These are phyloP conservation scores for Dromiciops gliroides DNA, from an alignment of 2,113 vertebrate species.

Conservation along the genomic window DNA sequence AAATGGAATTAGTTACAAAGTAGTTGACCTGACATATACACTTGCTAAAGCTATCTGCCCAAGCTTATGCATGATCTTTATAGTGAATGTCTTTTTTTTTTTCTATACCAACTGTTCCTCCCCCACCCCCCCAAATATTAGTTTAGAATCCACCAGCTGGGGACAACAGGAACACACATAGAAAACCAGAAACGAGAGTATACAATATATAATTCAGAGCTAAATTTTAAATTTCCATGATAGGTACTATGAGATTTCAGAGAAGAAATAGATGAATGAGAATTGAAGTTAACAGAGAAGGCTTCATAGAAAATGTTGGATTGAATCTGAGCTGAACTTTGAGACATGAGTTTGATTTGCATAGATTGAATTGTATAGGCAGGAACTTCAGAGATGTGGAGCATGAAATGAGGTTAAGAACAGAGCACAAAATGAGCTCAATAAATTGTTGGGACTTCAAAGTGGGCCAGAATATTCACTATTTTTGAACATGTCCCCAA, in stretches of 20 bases:
- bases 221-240: not conserved
- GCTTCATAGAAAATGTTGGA: not conserved
- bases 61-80: not conserved
- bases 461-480: not conserved
- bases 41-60: not conserved
- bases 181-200: not conserved
- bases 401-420: not conserved
- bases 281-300: not conserved
- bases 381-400: not conserved
- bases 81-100: not conserved
- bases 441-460: not conserved
- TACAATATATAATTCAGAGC: not conserved
- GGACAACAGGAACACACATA: not conserved
- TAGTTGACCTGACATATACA: not conserved
- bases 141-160: not conserved
- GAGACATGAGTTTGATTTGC: not conserved
- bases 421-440: not conserved
- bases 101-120: no score
- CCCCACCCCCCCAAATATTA: no score
- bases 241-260: not conserved
- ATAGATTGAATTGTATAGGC: not conserved
- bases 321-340: not conserved
- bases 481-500: not conserved
- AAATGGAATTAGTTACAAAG: constrained; percentile 26
- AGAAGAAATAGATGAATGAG: not conserved